Evolutionary conservation across 2,888 invertebrate species (phyloP), one percentile per base, ranked within the genome.

Genomic region (Lymantria dispar): DNA sequence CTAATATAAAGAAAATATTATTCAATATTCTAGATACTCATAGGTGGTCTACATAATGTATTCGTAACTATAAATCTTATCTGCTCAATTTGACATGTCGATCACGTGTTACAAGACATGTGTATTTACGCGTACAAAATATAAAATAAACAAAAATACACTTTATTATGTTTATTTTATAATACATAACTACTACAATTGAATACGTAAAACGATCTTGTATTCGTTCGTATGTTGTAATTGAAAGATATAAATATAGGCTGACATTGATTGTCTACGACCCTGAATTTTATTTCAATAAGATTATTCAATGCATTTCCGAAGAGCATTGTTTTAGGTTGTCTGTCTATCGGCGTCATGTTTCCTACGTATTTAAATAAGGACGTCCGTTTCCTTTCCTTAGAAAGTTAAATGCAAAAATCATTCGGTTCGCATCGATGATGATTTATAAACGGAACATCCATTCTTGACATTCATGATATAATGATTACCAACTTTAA

Each of bases 301-400:
- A 54, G 58, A 54, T 59, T 62, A 68, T 50, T 62, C 68, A 74
- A 69, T 74, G 70, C 72, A 67, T 72, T 68, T 65, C 50, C 48
- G 39, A 50, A 62, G 56, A 60, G 69, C 68, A 84, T 85, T 84
- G 85, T 85, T 74, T 76, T 64, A 68, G 70, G 65, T 67, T 72
- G 60, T 8, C 50, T 60, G 69, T 64, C 74, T 72, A 68, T 60
- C 54, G 78, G 72, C 74, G 77, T 66, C 78, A 61, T 62, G 74
- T 80, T 86, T 87, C 85, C 83, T 84, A 69, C 71, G 62, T 70
- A 77, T 68, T 65, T 56, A 65, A 60, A 68, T 74, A 73, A 85
- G 89, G 89, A 89, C 74, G 74, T 90, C 89, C 89, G 89, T 78
- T 90, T 89, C 89, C 89, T 86, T 70, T 61, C 63, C 63, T 53